These are phyloP conservation scores for Neodiprion lecontei DNA, from an alignment of 1,140 invertebrate species.

Conservation along the genomic window DNA sequence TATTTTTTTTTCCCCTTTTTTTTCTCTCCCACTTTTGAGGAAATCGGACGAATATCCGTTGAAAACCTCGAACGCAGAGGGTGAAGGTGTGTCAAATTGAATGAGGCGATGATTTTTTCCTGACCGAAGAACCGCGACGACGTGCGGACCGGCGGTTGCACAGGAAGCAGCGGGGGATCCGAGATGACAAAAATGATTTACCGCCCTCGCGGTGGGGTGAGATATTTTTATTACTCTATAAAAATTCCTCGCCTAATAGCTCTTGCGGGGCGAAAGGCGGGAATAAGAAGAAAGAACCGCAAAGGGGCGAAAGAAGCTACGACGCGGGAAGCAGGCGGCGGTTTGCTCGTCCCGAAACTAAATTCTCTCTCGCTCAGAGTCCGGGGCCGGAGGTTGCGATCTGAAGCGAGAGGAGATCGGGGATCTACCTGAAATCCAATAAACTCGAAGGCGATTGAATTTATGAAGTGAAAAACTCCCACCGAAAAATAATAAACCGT, in stretches of 20 bases:
- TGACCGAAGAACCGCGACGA: no score
- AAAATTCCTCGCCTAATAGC: slow-evolving; percentile 57
- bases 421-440: slow-evolving; percentile 50
- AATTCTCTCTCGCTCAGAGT: neutral
- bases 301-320: slow-evolving; percentile 22
- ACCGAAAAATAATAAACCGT: neutral
- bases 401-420: slow-evolving; percentile 22
- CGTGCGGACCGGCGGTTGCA: no score
- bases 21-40: no score
- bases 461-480: slow-evolving; percentile 54
- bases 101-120: no score
- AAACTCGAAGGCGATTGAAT: slow-evolving; percentile 58
- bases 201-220: slow-evolving; percentile 24
- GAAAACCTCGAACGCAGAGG: no score
- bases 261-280: slow-evolving; percentile 10
- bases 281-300: slow-evolving; percentile 8
- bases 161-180: neutral
- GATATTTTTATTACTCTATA: slow-evolving; percentile 54
- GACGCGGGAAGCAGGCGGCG: slow-evolving; percentile 8
- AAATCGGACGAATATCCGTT: no score
- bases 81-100: no score
- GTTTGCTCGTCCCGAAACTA: neutral
- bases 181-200: slow-evolving; percentile 26
- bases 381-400: neutral
- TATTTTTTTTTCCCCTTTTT: no score